Evolutionary conservation across 1,140 invertebrate genomes (phyloP).

Genomic region (Macrotrachela quadricornifera): DNA sequence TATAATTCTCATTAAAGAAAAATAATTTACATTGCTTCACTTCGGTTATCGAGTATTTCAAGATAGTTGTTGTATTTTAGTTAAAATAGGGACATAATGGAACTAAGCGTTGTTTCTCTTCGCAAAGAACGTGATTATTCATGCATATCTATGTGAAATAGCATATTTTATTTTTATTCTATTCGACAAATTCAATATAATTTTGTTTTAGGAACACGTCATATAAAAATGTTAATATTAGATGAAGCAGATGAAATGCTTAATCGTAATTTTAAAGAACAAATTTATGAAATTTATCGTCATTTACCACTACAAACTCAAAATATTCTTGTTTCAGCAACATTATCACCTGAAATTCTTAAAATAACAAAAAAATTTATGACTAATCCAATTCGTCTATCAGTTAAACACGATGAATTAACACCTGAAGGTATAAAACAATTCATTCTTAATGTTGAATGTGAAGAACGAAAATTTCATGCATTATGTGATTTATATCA

Average conservation of each 20-base stretch:
- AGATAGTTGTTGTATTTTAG: too few relatives aligned
- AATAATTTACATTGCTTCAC: too few relatives aligned
- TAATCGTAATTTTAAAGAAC: constrained; percentile 97
- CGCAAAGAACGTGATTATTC: too few relatives aligned
- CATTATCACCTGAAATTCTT: constrained; percentile 90
- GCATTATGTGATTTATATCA: constrained; percentile 96
- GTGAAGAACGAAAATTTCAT: constrained; percentile 99
- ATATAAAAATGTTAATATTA: constrained; percentile 92
- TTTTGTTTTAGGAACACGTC: constrained; percentile 53
- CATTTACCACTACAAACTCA: constrained; percentile 93
- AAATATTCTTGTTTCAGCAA: constrained; percentile 74
- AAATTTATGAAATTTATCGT: constrained; percentile 97
- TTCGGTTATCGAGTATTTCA: too few relatives aligned
- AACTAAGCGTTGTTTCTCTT: too few relatives aligned
- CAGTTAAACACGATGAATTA: constrained; percentile 99
- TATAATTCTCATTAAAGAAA: too few relatives aligned
- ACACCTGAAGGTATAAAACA: constrained; percentile 98
- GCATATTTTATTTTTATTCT: too few relatives aligned
- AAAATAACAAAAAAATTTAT: constrained; percentile 99
- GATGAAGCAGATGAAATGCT: constrained; percentile 99
- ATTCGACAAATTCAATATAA: too few relatives aligned
- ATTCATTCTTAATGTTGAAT: constrained; percentile 95
- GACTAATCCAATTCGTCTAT: constrained; percentile 92
- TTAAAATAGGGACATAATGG: too few relatives aligned
- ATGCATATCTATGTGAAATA: not conserved